Evolutionary conservation across 1,140 invertebrate genomes (phyloP).

Genomic region (Diachasmimorpha longicaudata): DNA sequence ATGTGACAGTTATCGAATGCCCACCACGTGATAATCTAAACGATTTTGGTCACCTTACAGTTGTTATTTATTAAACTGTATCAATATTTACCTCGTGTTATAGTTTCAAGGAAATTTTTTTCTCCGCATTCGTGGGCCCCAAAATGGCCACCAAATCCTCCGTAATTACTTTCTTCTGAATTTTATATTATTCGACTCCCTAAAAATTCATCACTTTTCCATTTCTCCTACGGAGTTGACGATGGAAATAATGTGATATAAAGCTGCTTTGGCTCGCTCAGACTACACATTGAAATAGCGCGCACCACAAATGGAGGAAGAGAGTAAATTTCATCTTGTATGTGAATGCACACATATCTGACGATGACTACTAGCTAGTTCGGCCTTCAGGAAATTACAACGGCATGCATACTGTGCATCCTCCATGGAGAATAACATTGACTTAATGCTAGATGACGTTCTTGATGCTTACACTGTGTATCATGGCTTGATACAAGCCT

Average conservation of each 20-base stretch:
- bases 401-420: neutral
- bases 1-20: constrained; percentile 31
- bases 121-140: no score
- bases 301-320: neutral
- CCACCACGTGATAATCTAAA: neutral
- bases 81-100: neutral
- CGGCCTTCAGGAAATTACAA: constrained; percentile 16
- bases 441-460: constrained; percentile 21
- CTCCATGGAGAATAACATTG: neutral
- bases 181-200: neutral
- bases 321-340: neutral
- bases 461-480: neutral
- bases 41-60: neutral
- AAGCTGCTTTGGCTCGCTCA: neutral
- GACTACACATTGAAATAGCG: neutral
- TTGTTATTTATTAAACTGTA: neutral
- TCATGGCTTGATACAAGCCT: neutral
- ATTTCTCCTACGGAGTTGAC: neutral
- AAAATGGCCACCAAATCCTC: no score
- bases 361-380: constrained; percentile 11
- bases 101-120: no score
- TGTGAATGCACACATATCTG: neutral
- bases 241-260: neutral
- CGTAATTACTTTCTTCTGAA: no score
- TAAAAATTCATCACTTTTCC: neutral